Evolutionary conservation across 2,113 vertebrate genomes (phyloP).

Genomic region (Scomber scombrus): DNA sequence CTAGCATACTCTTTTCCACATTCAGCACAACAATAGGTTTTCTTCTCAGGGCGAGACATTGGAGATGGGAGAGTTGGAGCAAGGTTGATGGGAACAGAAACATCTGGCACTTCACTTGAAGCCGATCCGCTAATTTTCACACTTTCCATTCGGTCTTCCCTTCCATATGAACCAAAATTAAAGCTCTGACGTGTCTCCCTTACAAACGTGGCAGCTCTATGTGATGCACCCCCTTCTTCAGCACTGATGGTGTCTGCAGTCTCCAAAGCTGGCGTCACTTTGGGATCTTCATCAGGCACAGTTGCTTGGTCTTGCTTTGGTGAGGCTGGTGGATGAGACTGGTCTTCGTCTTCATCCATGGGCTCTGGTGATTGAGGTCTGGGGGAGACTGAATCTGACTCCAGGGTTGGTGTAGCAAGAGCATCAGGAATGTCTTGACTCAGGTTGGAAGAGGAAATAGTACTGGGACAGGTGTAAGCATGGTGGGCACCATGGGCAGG

Average conservation of each 20-base stretch:
- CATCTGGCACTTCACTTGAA: conserved; percentile 68
- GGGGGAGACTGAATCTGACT: conserved; percentile 49
- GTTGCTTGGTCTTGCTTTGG: conserved; percentile 77
- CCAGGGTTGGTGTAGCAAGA: conserved; percentile 32
- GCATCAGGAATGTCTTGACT: conserved; percentile 62
- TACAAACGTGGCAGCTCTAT: conserved; percentile 80
- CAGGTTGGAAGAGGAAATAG: conserved; percentile 66
- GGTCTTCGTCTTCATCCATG: conserved; percentile 66
- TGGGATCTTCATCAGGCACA: conserved; percentile 63
- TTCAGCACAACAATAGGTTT: conserved; percentile 85
- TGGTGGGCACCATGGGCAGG: conserved; percentile 50
- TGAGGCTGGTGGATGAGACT: conserved; percentile 52
- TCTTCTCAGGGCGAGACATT: conserved; percentile 83
- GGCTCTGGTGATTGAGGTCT: conserved; percentile 66
- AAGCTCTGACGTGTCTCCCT: conserved; percentile 78
- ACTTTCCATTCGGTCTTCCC: conserved; percentile 66
- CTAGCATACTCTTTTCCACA: conserved; percentile 87
- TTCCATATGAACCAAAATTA: conserved; percentile 71
- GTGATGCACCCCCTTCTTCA: conserved; percentile 76
- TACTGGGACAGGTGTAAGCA: conserved; percentile 58
- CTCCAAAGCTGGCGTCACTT: conserved; percentile 45
- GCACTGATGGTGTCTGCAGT: conserved; percentile 45
- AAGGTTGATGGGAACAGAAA: conserved; percentile 73
- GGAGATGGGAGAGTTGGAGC: conserved; percentile 82
- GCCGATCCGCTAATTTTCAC: conserved; percentile 57